Conservation (phyloP, 2,888 invertebrate genomes). For the Ptycholaimellus sp. region DNA sequence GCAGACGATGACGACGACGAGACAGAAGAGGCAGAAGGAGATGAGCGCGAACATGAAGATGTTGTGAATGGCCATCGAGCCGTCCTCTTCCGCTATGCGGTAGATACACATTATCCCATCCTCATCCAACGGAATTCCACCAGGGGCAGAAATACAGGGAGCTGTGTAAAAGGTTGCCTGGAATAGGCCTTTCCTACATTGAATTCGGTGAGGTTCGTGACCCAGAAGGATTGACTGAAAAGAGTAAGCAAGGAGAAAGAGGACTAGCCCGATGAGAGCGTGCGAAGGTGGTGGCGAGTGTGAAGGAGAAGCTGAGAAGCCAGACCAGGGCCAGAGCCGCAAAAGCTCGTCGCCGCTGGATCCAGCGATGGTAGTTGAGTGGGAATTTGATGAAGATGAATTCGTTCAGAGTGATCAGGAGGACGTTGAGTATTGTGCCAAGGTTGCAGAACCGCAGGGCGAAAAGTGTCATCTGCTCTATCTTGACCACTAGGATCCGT, state of each 20-base stretch:
- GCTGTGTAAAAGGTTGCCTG: no score
- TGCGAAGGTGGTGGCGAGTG: not conserved
- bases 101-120: no score
- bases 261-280: no score
- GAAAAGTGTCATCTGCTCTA: slow-evolving; percentile 10
- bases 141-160: no score
- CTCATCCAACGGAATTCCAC: no score
- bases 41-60: slow-evolving; percentile 4
- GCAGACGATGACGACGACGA: slow-evolving; percentile 12
- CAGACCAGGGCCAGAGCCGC: slow-evolving; percentile 2
- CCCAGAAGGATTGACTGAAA: no score
- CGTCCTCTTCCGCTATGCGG: no score
- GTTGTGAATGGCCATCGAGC: not conserved
- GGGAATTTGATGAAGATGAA: slow-evolving; percentile 15
- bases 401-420: slow-evolving; percentile 16
- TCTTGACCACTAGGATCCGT: slow-evolving; percentile 8
- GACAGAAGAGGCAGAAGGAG: slow-evolving; percentile 12
- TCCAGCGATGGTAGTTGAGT: slow-evolving; percentile 11
- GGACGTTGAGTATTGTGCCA: slow-evolving; percentile 16
- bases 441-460: slow-evolving; percentile 11
- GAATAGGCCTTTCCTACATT: no score
- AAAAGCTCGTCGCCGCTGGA: slow-evolving; percentile 10
- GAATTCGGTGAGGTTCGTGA: no score
- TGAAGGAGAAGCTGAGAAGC: slow-evolving; percentile 4
- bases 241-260: no score